These are phyloP conservation scores for Papilio dardanus DNA, from an alignment of 1,140 invertebrate genomes.

Conservation along the genomic window DNA sequence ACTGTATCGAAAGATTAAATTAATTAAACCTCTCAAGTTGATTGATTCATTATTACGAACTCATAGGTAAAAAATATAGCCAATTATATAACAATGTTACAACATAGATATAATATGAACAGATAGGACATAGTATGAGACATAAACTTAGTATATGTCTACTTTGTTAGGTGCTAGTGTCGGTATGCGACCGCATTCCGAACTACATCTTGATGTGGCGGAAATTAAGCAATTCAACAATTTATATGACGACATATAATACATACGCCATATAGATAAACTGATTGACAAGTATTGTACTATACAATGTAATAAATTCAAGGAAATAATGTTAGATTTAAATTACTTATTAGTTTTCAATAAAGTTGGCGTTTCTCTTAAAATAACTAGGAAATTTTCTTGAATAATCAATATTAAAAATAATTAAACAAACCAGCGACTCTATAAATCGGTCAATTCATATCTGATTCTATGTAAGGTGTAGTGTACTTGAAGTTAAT, in stretches of 20 bases:
- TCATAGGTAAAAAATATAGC: no score
- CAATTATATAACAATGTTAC: background rate
- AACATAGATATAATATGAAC: slow-evolving; percentile 8
- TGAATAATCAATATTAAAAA: no score
- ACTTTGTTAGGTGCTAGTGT: slow-evolving; percentile 44
- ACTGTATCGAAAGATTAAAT: no score
- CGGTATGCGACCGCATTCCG: slow-evolving; percentile 53
- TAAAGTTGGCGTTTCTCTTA: no score
- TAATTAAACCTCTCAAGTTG: background rate
- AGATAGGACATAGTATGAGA: slow-evolving; percentile 4
- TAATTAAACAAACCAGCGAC: no score
- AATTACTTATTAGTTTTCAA: no score
- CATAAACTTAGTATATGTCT: slow-evolving; percentile 19
- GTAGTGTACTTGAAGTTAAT: no score
- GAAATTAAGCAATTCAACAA: slow-evolving; percentile 50
- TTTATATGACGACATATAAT: slow-evolving; percentile 34
- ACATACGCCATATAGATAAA: background rate
- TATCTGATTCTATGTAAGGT: no score
- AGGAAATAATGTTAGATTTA: background rate
- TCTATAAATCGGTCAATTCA: no score
- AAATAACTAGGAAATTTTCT: no score
- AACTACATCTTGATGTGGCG: slow-evolving; percentile 40
- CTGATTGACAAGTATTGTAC: background rate
- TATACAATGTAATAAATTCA: background rate
- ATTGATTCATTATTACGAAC: no score